These are phyloP conservation scores for Tangara arthus DNA, from an alignment of 2,797 vertebrate genomes.

Conservation along the genomic window DNA sequence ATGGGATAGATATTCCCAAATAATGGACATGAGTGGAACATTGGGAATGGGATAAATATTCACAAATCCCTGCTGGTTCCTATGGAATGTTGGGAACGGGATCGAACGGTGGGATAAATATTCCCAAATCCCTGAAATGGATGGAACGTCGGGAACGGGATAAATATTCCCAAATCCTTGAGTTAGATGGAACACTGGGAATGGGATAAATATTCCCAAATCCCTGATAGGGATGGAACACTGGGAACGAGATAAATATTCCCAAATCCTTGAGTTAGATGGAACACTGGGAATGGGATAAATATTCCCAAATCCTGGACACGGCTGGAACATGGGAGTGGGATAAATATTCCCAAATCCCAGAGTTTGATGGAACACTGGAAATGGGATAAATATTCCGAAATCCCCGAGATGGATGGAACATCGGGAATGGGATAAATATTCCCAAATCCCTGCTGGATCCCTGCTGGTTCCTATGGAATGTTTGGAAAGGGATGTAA, in stretches of 20 bases:
- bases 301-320: too few species aligned
- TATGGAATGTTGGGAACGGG: neutral
- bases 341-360: too few species aligned
- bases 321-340: fast-evolving
- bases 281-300: too few species aligned
- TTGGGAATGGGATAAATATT: neutral
- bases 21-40: fast-evolving
- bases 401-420: too few species aligned
- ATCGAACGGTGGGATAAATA: too few species aligned
- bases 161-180: too few species aligned
- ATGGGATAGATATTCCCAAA: neutral
- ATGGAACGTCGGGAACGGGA: too few species aligned
- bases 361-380: fast-evolving
- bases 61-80: neutral
- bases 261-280: fast-evolving
- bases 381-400: too few species aligned
- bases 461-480: neutral
- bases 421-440: too few species aligned
- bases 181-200: fast-evolving
- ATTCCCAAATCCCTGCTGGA: neutral
- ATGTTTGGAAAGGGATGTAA: neutral
- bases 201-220: too few species aligned
- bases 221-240: fast-evolving
- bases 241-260: too few species aligned
- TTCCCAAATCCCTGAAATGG: fast-evolving